These are phyloP conservation scores for Yponomeuta evonymella DNA, from an alignment of 2,888 invertebrate species.

Conservation along the genomic window DNA sequence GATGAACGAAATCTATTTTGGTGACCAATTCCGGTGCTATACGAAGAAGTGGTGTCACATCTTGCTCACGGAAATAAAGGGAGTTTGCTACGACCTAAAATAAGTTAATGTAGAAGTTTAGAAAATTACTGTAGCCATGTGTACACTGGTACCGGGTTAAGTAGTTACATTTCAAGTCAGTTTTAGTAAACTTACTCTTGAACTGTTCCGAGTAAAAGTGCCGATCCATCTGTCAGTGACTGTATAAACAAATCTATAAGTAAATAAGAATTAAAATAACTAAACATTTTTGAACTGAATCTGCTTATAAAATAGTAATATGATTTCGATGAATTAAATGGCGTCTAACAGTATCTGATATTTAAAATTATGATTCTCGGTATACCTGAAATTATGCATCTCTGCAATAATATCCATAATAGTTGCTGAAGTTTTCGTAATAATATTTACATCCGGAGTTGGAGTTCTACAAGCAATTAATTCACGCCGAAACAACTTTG, in stretches of 20 bases:
- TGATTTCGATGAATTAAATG: too few species aligned
- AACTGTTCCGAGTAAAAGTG: conserved; percentile 34
- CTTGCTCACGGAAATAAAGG: conserved; percentile 44
- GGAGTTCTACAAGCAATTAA: conserved; percentile 28
- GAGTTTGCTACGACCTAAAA: conserved; percentile 38
- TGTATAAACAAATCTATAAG: conserved; percentile 41
- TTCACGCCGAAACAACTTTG: conserved; percentile 29
- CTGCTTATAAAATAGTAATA: too few species aligned
- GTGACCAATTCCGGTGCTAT: conserved; percentile 22
- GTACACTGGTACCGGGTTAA: too few species aligned
- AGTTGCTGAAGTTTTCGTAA: conserved; percentile 33
- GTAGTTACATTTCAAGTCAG: too few species aligned
- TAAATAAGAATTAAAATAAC: not conserved
- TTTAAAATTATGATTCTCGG: not conserved
- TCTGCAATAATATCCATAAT: conserved; percentile 36
- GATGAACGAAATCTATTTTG: conserved; percentile 32
- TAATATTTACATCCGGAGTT: conserved; percentile 30
- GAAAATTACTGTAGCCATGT: too few species aligned
- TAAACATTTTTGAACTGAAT: not conserved
- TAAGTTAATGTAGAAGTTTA: too few species aligned
- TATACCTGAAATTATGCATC: conserved; percentile 47
- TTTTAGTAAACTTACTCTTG: conserved; percentile 32
- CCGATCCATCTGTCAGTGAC: conserved; percentile 47
- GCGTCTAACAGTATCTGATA: not conserved
- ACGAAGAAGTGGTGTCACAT: conserved; percentile 43